phyloP scores from a whole-genome alignment of 1,140 invertebrate species.

The Platyscapa corneri region DNA sequence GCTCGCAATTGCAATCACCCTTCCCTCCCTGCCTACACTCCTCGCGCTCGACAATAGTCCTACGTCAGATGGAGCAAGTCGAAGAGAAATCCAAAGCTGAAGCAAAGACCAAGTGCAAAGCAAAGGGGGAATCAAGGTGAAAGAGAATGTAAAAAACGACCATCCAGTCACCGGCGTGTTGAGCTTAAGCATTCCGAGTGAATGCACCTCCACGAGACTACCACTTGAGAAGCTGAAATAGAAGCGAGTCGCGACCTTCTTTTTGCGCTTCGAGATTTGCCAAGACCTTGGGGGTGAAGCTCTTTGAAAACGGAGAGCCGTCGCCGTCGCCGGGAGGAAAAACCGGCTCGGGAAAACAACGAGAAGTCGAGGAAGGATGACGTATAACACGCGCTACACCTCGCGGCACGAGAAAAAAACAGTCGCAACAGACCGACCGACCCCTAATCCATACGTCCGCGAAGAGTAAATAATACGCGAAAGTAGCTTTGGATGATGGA shows the following conservation, averaged over 20 bases:
- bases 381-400: neutral
- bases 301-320: slow-evolving; percentile 38
- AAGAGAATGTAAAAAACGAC: slow-evolving; percentile 29
- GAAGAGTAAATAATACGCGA: slow-evolving; percentile 67
- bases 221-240: neutral
- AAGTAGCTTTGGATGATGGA: slow-evolving; percentile 55
- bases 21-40: too few species aligned
- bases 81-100: neutral
- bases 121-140: neutral
- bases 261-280: slow-evolving; percentile 10
- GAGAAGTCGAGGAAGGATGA: slow-evolving; percentile 35
- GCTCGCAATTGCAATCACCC: neutral
- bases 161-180: neutral
- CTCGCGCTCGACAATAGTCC: neutral
- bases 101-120: neutral
- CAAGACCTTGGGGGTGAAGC: neutral
- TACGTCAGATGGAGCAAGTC: neutral
- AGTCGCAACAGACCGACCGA: slow-evolving; percentile 54
- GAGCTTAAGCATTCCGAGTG: slow-evolving; percentile 14
- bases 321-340: slow-evolving; percentile 21
- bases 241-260: neutral
- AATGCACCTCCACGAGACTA: neutral
- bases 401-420: slow-evolving; percentile 27
- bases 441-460: slow-evolving; percentile 65
- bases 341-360: slow-evolving; percentile 10